Conservation (phyloP, 2,113 vertebrate genomes). For the Alligator mississippiensis region DNA sequence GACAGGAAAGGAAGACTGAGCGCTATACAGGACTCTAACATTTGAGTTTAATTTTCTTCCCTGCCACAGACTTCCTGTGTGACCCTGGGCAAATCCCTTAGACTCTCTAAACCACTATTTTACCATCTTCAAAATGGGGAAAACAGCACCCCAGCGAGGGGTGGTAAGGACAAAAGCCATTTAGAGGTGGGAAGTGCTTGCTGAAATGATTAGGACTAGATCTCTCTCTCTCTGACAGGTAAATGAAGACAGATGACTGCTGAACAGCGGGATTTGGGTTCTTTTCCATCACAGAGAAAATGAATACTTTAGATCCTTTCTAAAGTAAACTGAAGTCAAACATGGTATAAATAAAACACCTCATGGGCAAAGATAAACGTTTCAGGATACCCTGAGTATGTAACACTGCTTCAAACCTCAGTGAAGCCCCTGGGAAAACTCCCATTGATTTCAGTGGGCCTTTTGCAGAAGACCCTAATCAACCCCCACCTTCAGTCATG, state of each 20-base stretch:
- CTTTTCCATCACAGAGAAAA: not conserved
- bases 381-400: not conserved
- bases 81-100: not conserved
- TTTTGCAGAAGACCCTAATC: too few species aligned
- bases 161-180: not conserved
- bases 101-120: accelerated
- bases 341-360: not conserved
- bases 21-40: not conserved
- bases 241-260: too few species aligned
- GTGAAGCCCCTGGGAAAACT: not conserved
- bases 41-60: not conserved
- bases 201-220: not conserved
- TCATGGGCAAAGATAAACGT: not conserved
- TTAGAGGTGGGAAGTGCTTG: not conserved
- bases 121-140: accelerated
- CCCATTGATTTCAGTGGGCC: not conserved
- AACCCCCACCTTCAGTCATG: not conserved
- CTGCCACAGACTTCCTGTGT: not conserved
- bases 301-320: not conserved
- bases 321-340: not conserved
- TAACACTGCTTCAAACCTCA: not conserved
- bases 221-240: too few species aligned
- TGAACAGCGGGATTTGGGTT: too few species aligned
- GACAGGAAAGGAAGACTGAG: accelerated
- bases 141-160: not conserved